These are phyloP conservation scores for Drosophila putrida DNA, from an alignment of 2,888 invertebrate genomes.

Conservation along the genomic window DNA sequence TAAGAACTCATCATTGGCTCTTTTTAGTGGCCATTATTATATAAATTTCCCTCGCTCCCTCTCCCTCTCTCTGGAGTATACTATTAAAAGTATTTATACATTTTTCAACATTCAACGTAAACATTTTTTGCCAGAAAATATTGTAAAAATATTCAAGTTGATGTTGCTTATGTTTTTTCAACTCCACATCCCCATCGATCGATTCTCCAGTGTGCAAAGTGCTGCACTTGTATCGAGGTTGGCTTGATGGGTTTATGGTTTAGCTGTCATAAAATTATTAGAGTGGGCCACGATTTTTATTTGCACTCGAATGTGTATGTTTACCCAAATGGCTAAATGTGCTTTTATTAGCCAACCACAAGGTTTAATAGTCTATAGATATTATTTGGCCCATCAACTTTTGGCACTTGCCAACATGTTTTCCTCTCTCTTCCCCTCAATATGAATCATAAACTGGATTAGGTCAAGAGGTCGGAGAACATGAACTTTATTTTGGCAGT, in stretches of 20 bases:
- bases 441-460: constrained; percentile 20
- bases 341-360: constrained; percentile 47
- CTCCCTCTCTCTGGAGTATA: too few relatives aligned
- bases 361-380: constrained; percentile 31
- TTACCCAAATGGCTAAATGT: constrained; percentile 42
- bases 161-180: constrained; percentile 18
- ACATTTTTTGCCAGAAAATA: constrained; percentile 16
- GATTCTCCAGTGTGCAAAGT: constrained; percentile 18
- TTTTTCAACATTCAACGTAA: constrained; percentile 23
- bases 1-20: constrained; percentile 31
- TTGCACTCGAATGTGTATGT: constrained; percentile 20
- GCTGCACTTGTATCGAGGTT: constrained; percentile 41
- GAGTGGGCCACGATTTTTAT: constrained; percentile 46
- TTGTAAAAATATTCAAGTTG: constrained; percentile 37
- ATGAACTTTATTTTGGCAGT: background rate
- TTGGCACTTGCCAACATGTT: constrained; percentile 39
- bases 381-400: constrained; percentile 16
- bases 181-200: constrained; percentile 38
- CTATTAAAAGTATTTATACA: constrained; percentile 44
- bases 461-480: constrained; percentile 3
- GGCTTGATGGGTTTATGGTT: constrained; percentile 32
- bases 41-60: background rate
- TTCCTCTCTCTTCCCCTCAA: constrained; percentile 1
- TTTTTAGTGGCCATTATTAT: constrained; percentile 31
- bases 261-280: constrained; percentile 43